Conservation (phyloP, 2,888 invertebrate genomes). For the Achlya flavicornis region DNA sequence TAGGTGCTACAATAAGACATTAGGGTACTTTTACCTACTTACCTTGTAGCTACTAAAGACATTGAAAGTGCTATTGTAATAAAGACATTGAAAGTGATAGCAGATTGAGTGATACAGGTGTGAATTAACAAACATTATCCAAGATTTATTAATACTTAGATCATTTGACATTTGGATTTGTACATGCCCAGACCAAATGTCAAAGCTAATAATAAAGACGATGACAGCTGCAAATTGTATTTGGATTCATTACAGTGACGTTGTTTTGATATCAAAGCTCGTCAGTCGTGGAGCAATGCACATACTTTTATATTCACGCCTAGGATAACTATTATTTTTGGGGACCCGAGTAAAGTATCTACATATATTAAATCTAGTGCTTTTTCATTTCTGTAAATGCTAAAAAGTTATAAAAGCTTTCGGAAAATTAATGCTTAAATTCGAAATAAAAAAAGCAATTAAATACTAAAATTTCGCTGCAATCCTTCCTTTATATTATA, state of each 20-base stretch:
- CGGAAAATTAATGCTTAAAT: too few species aligned
- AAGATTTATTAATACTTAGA: background rate
- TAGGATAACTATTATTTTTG: too few species aligned
- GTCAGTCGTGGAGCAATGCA: background rate
- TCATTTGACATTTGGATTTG: constrained; percentile 1
- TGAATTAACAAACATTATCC: background rate
- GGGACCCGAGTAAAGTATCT: too few species aligned
- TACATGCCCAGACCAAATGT: constrained; percentile 1
- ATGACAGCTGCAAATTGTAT: constrained; percentile 8
- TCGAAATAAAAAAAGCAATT: too few species aligned
- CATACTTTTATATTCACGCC: background rate
- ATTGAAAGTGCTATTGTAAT: constrained; percentile 1
- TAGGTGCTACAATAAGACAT: too few species aligned
- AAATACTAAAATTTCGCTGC: too few species aligned
- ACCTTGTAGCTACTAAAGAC: background rate
- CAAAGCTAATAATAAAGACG: constrained; percentile 1
- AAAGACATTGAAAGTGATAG: background rate
- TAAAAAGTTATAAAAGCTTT: too few species aligned
- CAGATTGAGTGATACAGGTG: constrained; percentile 6
- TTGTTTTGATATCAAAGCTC: background rate
- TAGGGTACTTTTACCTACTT: too few species aligned
- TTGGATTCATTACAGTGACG: background rate
- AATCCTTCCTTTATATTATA: too few species aligned
- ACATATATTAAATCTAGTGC: too few species aligned
- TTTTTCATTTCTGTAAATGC: too few species aligned